Conservation (phyloP, 2,888 invertebrate genomes). For the Phyllotreta striolata region DNA sequence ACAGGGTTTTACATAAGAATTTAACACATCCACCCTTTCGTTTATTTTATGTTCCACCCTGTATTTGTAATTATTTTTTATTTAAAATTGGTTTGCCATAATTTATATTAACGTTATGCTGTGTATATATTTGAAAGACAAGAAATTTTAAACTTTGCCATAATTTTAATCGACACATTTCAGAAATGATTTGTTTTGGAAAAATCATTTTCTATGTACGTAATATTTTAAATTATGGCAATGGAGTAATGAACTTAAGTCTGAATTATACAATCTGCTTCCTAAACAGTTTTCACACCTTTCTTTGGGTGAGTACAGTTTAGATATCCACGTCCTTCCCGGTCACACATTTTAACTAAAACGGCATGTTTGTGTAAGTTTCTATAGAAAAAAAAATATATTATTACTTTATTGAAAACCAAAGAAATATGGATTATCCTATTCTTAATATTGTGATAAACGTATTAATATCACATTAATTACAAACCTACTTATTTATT, state of each 20-base stretch:
- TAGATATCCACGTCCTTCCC: constrained; percentile 36
- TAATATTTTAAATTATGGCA: constrained; percentile 34
- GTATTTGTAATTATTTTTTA: constrained; percentile 17
- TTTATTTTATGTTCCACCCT: constrained; percentile 11
- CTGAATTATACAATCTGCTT: constrained; percentile 34
- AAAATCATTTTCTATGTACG: constrained; percentile 31
- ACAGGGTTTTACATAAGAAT: constrained; percentile 17
- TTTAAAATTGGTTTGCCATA: constrained; percentile 39
- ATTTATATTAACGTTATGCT: constrained; percentile 18
- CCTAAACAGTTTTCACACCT: constrained; percentile 39
- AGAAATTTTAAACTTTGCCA: too few species aligned
- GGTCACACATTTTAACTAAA: constrained; percentile 33
- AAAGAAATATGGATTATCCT: constrained; percentile 49
- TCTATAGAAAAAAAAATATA: constrained; percentile 53
- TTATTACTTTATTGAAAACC: constrained; percentile 51
- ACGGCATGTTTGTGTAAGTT: constrained; percentile 57
- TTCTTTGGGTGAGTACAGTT: constrained; percentile 43
- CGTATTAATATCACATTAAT: constrained; percentile 1
- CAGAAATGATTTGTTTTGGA: too few species aligned
- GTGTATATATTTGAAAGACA: constrained; percentile 23
- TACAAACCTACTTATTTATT: constrained; percentile 6
- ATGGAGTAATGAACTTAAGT: constrained; percentile 38
- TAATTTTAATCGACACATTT: too few species aligned
- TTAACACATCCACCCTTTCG: constrained; percentile 11
- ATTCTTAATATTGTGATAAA: background rate